Evolutionary conservation across 2,888 invertebrate species (phyloP), one percentile per base, ranked within the genome.

Genomic region (Harpalus rufipes): DNA sequence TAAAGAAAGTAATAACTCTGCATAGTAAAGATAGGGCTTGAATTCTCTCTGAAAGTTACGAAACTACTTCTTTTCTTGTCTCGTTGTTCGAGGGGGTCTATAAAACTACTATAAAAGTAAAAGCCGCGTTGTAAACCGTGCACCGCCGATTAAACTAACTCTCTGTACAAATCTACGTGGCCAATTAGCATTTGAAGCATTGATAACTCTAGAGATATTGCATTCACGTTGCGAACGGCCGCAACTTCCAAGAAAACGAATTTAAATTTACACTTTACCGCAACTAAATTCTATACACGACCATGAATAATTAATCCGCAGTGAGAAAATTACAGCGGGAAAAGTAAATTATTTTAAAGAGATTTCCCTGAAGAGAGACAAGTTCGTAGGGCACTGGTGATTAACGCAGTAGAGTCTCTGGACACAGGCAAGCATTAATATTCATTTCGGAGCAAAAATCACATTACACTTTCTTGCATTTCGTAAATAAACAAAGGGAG

Each of bases 261-360:
- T 80, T 80, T 80, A 80, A 80, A 80, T 80, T 59, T 80, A 80
- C 79, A 80, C 79, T 80, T 80, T 61, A 80, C 61, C 79, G 79
- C 79, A 80, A 80, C 79, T 80, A 80, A 80, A 80, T 80, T 80
- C 79, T 80, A 80, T 80, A 80, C 79, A 80, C 79, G 59, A n/a
- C 61, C 79, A 80, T 80, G 79, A 80, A 80, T 80, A 80, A 80
- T 80, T 59, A 80, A 80, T 80, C 61, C 8, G 41, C 18, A 63
- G 32, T 61, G 79, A 16, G 79, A 25, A 81, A 81, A 81, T 81
- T 81, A 81, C 81, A 18, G 6, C 39, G 81, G 6, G 81, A 44
- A 63, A 65, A 81, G 81, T 65, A 81, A 81, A 81, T 81, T 81
- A 81, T 81, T 81, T 81, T 81, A 81, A 81, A 81, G 63, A 81